Evolutionary conservation across 2,888 invertebrate species (phyloP), one percentile per base, ranked within the genome.

Genomic region (Caenorhabditis imperialis): DNA sequence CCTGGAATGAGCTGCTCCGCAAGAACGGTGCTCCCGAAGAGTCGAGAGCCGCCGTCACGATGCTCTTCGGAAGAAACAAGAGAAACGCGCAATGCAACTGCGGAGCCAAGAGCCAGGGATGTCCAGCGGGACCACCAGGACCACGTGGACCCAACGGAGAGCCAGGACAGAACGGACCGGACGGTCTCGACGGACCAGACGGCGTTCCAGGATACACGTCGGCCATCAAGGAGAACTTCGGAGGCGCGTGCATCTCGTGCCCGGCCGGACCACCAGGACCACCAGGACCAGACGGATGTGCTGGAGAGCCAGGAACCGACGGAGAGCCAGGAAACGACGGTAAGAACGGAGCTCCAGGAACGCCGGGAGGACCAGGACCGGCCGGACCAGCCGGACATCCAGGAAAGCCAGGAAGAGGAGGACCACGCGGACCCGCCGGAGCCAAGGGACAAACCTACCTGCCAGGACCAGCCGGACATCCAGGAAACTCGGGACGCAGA

Each of bases 111-210:
- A 70, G 70, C 35, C 38, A 60, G 1, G 75, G 70, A 38, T 75
- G 75, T 27, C 75, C 75, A 54, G 70, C 63, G 20, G 75, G 75
- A 61, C 70, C 75, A 55, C 75, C 70, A 48, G 75, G 75, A 65
- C 75, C 75, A 50, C 53, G 50, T 4, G 75, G 75, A 55, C 70
- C 75, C n/a, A 25, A 42, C n/a, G 75, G 75, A 60, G 40, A 60
- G 27, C 70, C 70, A 55, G 75, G 75, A 60, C 60, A 51, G 1
- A 54, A 63, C 14, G 75, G 75, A 65, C 42, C 51, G 1, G 61
- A 61, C 20, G 75, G 75, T 18, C 38, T 58, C 0, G 18, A 54
- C 3, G 75, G 75, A 25, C 27, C 58, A 3, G 54, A 63, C 14
- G 75, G 75, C 3, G 20, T 42, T 0, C 47, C 58, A 16, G 75